Evolutionary conservation across 64 coral and sea anemone species (phyloP), one percentile per base, ranked within the genome.

Genomic region (Montipora efflorescens): DNA sequence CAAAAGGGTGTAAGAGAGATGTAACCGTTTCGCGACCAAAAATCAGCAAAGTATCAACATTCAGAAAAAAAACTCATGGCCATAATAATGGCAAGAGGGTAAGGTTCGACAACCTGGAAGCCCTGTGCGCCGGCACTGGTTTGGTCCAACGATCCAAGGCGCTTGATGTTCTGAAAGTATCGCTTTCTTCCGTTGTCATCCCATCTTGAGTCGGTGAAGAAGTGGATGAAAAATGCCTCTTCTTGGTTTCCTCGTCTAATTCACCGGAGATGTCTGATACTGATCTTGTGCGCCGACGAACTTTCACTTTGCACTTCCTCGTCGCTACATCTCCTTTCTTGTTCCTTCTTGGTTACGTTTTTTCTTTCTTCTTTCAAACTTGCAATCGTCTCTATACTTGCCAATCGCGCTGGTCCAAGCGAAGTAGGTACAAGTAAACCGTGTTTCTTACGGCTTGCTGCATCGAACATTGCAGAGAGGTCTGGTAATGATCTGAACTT

Each of bases 401-500:
- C 44, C 66, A 67, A 49, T 3, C 61, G 70, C 66, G 46, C 8
- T 48, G 82, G 64, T 11, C 82, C 82, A 23, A 66, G 66, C 0
- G 46, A 71, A 12, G 44, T 19, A 3, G 82, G 10, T 22, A 3
- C 19, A 8, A 49, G 45, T 0, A 19, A 47, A 48, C 36, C 64
- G 18, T 51, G 46, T 16, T 48, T 79, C 87, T 94, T 91, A 13
- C 80, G 20, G 10, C 82, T 94, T 0, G 92, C 95, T 3, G 95
- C 95, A 9, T 97, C 95, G 9, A 97, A 70, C 95, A 97, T 91
- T 15, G 95, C 76, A 7, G 95, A 82, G 16, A 97, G 92, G 77
- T 94, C 95, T 77, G 95, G 95, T 81, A 97, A 61, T 16, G 95
- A 97, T 36, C 36, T 36, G 36, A 36, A 51, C 95, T 97, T 48